phyloP scores from a whole-genome alignment of 2,797 vertebrate genomes.

The Toxotes lorentzi region DNA sequence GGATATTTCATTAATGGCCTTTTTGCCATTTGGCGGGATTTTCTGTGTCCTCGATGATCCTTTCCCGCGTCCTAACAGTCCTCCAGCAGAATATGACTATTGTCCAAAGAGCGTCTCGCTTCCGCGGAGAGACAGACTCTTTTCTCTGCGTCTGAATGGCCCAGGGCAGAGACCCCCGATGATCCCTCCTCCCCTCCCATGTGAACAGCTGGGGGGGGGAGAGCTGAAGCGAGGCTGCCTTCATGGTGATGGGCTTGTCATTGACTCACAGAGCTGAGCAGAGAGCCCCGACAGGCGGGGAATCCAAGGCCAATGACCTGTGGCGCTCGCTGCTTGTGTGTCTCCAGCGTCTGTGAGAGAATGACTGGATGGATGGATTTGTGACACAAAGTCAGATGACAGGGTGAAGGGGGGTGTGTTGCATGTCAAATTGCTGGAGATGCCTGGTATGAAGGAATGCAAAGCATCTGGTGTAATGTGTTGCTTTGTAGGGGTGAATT shows the following conservation, averaged over 20 bases:
- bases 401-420: not conserved
- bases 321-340: constrained; percentile 41
- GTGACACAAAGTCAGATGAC: constrained; percentile 70
- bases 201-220: constrained; percentile 64
- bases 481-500: constrained; percentile 15
- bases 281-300: constrained; percentile 36
- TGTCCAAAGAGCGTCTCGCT: constrained; percentile 66
- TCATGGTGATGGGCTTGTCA: constrained; percentile 55
- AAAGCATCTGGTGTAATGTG: constrained; percentile 39
- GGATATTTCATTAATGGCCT: not conserved
- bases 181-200: constrained; percentile 40
- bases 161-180: constrained; percentile 45
- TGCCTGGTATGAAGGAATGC: constrained; percentile 49
- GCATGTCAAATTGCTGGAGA: constrained; percentile 37
- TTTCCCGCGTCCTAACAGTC: constrained; percentile 40
- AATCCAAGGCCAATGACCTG: constrained; percentile 64
- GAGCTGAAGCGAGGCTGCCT: constrained; percentile 40
- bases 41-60: constrained; percentile 13
- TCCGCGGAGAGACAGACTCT: constrained; percentile 70
- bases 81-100: constrained; percentile 75
- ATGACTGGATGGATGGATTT: constrained; percentile 37
- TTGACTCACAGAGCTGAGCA: constrained; percentile 54
- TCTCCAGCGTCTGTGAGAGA: constrained; percentile 52
- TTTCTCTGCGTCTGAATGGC: constrained; percentile 64
- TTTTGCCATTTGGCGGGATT: constrained; percentile 33